A percentile compares a stretch with the other conserved stretches of the same genome.
phyloP scores from a whole-genome alignment of 2,888 invertebrate species.

The Chirona hameri region DNA sequence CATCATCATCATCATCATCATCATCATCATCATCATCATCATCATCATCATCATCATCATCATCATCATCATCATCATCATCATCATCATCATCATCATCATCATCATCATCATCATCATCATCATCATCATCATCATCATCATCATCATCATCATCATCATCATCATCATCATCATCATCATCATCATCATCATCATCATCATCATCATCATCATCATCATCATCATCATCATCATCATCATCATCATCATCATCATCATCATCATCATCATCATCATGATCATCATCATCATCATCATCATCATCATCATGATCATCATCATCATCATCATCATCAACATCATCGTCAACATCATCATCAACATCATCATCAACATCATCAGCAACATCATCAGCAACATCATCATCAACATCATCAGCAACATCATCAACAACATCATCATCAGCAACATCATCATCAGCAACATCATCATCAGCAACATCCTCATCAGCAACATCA shows the following conservation, averaged over 20 bases:
- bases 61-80: constrained; percentile 22
- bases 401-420: too few relatives aligned
- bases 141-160: constrained; percentile 22
- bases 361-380: too few relatives aligned
- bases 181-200: constrained; percentile 22
- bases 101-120: constrained; percentile 22
- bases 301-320: too few relatives aligned
- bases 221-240: constrained; percentile 22
- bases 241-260: constrained; percentile 22
- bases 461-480: too few relatives aligned
- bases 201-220: constrained; percentile 22
- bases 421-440: too few relatives aligned
- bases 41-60: constrained; percentile 22
- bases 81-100: constrained; percentile 22
- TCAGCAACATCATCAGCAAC: too few relatives aligned
- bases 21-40: constrained; percentile 22
- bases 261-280: constrained; percentile 11
- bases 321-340: too few relatives aligned
- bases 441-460: too few relatives aligned
- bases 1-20: constrained; percentile 22
- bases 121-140: constrained; percentile 22
- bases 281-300: constrained; percentile 22
- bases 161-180: constrained; percentile 22
- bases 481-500: too few relatives aligned
- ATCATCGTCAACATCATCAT: too few relatives aligned